Conservation (phyloP, 2,888 invertebrate genomes). For the Anaspis maculata region DNA sequence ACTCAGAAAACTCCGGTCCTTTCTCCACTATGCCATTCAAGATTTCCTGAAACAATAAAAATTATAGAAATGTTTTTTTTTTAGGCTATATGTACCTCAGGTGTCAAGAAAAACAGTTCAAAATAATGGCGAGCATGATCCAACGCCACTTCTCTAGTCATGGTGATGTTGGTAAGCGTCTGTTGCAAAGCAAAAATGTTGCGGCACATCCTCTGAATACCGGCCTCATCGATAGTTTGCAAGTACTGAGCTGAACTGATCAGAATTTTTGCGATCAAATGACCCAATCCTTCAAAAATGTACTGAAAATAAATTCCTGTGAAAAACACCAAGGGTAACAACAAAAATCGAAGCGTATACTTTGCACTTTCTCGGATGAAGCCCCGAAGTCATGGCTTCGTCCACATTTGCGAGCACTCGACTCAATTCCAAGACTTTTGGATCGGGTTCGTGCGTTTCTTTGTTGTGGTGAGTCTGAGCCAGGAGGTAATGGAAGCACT, state of each 20-base stretch:
- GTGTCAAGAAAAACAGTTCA: slow-evolving; percentile 73
- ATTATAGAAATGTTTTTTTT: no score
- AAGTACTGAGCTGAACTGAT: slow-evolving; percentile 75
- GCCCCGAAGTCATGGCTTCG: slow-evolving; percentile 64
- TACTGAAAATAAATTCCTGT: slow-evolving; percentile 56
- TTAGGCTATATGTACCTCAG: no score
- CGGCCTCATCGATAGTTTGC: slow-evolving; percentile 70
- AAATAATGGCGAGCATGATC: slow-evolving; percentile 86
- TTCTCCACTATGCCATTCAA: slow-evolving; percentile 62
- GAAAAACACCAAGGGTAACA: no score
- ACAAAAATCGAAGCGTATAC: slow-evolving; percentile 40
- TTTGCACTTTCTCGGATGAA: slow-evolving; percentile 70
- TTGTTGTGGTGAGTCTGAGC: slow-evolving; percentile 47
- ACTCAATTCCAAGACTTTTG: slow-evolving; percentile 68
- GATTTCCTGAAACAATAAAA: slow-evolving; percentile 43
- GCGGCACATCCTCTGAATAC: slow-evolving; percentile 76
- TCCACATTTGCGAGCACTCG: slow-evolving; percentile 70
- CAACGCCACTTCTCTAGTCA: slow-evolving; percentile 71
- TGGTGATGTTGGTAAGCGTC: slow-evolving; percentile 75
- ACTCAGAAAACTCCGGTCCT: slow-evolving; percentile 78
- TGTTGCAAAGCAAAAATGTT: slow-evolving; percentile 81
- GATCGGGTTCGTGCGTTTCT: slow-evolving; percentile 69
- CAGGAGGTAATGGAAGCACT: slow-evolving; percentile 87
- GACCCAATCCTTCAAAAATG: slow-evolving; percentile 82
- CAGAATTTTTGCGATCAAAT: slow-evolving; percentile 66